Base-by-base conservation (phyloP, 2,113 vertebrate species). In the Phrynosoma platyrhinos region DNA sequence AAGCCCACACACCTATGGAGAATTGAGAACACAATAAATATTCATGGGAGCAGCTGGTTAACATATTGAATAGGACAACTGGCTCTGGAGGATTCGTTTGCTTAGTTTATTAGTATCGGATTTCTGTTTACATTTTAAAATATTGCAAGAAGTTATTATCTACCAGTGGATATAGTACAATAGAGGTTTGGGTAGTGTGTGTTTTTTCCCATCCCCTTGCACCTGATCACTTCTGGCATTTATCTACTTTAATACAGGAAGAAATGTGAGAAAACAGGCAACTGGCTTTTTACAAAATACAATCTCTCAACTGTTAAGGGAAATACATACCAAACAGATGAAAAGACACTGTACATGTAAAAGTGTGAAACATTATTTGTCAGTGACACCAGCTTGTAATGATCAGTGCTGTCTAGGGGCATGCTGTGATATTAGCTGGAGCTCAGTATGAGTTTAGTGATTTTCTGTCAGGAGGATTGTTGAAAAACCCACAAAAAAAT, bases 61-160 rank as follows among this genome's bases (percentile, higher is more conserved):
- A 93, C 82, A 93, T 90, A 94, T 88, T 94, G 90, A 93, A 96
- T 95, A 96, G 94, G 95, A 95, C 95, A 96, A 91, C 91, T 95
- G 93, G 88, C 93, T 97, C 92, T 91, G 93, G 91, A 94, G 94
- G 82, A 84, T 92, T 96, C 90, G 88, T 96, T 96, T 95, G 40
- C 84, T 91, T 95, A 79, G 88, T 93, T 95, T 96, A 91, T 91
- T 58, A 14, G 9, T 92, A 81, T 91, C 89, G 85, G 27, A 27
- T 95, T 94, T 95, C 90, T 32, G 1, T 94, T 95, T 96, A 95
- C 85, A 92, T 91, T 95, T 93, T 83, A 93, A 96, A 96, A 93
- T 92, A 95, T 92, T 95, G 85, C 82, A 90, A 94, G 83, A 92
- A 95, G 92, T 96, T 95, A 92, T 92, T 96, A 88, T 94, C 92